Conservation (phyloP, 1,140 invertebrate genomes). For the Psilanteris sp. region DNA sequence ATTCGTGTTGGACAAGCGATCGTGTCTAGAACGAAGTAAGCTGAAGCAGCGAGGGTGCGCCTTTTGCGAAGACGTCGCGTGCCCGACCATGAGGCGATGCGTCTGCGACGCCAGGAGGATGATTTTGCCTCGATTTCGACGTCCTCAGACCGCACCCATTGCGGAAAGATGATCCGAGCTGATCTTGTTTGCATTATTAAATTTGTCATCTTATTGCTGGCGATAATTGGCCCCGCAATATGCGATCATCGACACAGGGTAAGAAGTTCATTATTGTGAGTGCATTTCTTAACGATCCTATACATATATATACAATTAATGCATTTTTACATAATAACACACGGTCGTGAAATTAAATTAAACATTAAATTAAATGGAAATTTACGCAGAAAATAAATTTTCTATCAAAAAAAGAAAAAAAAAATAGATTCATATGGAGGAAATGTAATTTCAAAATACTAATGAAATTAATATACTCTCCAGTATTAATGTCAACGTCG, state of each 20-base stretch:
- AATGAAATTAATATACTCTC: too few relatives aligned
- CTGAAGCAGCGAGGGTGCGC: slow-evolving; percentile 44
- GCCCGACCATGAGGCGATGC: slow-evolving; percentile 60
- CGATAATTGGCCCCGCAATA: slow-evolving; percentile 46
- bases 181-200: slow-evolving; percentile 50
- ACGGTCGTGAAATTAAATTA: too few relatives aligned
- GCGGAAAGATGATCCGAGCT: slow-evolving; percentile 56
- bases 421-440: too few relatives aligned
- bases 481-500: too few relatives aligned
- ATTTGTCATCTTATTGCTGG: slow-evolving; percentile 50
- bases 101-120: slow-evolving; percentile 59
- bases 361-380: too few relatives aligned
- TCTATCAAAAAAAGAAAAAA: too few relatives aligned
- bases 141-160: slow-evolving; percentile 50
- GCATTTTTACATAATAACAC: too few relatives aligned
- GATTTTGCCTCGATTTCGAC: slow-evolving; percentile 57
- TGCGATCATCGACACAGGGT: slow-evolving; percentile 50
- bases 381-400: too few relatives aligned
- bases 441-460: too few relatives aligned
- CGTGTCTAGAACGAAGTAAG: slow-evolving; percentile 34
- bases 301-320: too few relatives aligned
- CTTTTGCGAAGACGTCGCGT: slow-evolving; percentile 59
- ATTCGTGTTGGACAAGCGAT: slow-evolving; percentile 49
- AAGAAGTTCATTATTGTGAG: too few relatives aligned
- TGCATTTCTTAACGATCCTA: too few relatives aligned